Base-by-base conservation (phyloP, 2,888 invertebrate species). In the Criorhina ranunculi region DNA sequence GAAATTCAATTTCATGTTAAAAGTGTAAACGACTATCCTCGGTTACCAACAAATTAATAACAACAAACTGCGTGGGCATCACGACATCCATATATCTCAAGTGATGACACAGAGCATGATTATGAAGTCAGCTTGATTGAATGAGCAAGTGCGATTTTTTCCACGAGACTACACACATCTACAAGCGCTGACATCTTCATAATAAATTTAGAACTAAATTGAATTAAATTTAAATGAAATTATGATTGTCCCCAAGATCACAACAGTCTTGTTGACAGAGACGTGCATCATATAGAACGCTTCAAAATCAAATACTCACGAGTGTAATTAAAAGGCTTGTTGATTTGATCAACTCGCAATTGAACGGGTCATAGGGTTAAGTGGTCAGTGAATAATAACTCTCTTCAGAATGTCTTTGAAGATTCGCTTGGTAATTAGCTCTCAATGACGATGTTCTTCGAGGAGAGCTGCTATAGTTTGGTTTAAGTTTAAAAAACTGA, bases 281-380 rank as follows among this genome's bases (percentile, higher is more conserved):
- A 51, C 24, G n/a, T 29, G 31, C 11, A 29, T 29, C 11, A 29
- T 29, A 1, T 8, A 19, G 40, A 37, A 24, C 12, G 12, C 42
- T 75, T 57, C 9, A 49, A 77, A 81, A 77, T 77, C 70, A 77
- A 55, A 66, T 51, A 70, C 77, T 37, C 59, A 8, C n/a, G 42
- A 8, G 11, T 40, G 29, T 64, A 72, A 82, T 82, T 82, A 78
- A 82, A 82, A 60, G 19, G 82, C 72, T 60, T 59, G 82, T 53
- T 78, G 31, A 82, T 66, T 77, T 29, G 29, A 77, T 77, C 59
- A 82, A 53, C 12, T 44, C 37, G 35, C 57, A 70, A 70, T 70
- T 81, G 46, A 76, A 69, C 11, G n/a, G 15, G 64, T 37, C 53
- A 12, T 46, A 15, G 33, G 75, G 80, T 75, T 70, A 76, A 76